Evolutionary conservation across 2,888 invertebrate species (phyloP).

Genomic region (Schizaphis graminum): DNA sequence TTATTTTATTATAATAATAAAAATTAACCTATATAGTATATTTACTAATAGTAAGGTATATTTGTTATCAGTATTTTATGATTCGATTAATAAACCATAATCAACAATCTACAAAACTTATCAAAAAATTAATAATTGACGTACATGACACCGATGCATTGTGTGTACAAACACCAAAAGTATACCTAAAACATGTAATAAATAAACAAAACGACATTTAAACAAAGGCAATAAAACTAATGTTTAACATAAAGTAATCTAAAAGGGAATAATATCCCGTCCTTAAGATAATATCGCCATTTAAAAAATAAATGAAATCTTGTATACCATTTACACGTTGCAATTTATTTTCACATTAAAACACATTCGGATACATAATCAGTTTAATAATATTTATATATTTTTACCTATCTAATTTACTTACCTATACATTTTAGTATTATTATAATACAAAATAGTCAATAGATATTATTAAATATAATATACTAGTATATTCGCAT

Average conservation of each 20-base stretch:
- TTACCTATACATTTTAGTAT: too few relatives aligned
- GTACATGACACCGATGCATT: not conserved
- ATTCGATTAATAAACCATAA: not conserved
- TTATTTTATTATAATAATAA: not conserved
- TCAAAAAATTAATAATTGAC: not conserved
- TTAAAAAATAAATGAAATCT: not conserved
- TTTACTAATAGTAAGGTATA: not conserved
- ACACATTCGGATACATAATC: not conserved
- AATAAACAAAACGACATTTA: not conserved
- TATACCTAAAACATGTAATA: not conserved
- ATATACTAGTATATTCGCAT: too few relatives aligned
- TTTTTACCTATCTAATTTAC: too few relatives aligned
- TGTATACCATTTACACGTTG: not conserved
- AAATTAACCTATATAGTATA: not conserved
- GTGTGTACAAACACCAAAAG: not conserved
- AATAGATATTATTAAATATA: not conserved
- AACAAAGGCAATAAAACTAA: not conserved
- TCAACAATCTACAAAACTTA: not conserved
- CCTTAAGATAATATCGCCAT: not conserved
- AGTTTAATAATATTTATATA: not conserved
- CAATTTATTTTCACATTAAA: not conserved
- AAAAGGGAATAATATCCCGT: not conserved
- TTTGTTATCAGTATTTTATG: not conserved
- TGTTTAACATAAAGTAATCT: not conserved
- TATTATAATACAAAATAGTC: not conserved